Evolutionary conservation across 2,113 vertebrate genomes (phyloP), one percentile per base, ranked within the genome.

Genomic region (Indri indri): DNA sequence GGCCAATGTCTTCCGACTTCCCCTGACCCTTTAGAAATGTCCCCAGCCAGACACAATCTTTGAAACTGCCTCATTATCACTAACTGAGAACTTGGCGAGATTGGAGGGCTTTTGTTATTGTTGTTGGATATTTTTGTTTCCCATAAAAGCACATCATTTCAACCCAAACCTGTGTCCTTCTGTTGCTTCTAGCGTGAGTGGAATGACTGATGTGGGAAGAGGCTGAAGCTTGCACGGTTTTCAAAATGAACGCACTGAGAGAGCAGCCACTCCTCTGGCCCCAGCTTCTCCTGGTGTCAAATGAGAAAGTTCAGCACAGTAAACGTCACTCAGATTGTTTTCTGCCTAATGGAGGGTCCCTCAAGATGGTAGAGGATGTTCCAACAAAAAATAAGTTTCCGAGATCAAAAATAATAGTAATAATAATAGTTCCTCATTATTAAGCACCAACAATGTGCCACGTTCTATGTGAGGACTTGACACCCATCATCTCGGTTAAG

Each of bases 91-190:
- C 87, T 95, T 97, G 92, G 95, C 20, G 17, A 93, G 91, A 95
- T 47, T 22, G 89, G 96, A 97, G 93, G 89, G 91, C 93, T 97
- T 98, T 97, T 95, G 93, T 98, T 97, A 93, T 89, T 95, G 94
- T 97, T 91, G 88, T 93, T 97, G 97, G 81, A 80, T 95, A 92
- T 97, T 96, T 98, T 83, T 91, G 82, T 97, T 98, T 96, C 95
- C 95, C 97, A 98, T 98, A 98, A 98, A 98, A 96, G 87, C 97
- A 98, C 96, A 98, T 95, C 95, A 97, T 95, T 97, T 97, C 96
- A 97, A 97, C 90, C 93, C 94, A 96, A 76, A 73, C 59, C 61
- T 1, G 68, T 93, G 97, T 97, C 93, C 76, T 97, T 47, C 93
- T 96, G 91, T 95, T 52, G 25, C 96, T 93, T 95, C 83, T 91